Base-by-base conservation (phyloP, 2,888 invertebrate species). In the Periphyllus acericola region DNA sequence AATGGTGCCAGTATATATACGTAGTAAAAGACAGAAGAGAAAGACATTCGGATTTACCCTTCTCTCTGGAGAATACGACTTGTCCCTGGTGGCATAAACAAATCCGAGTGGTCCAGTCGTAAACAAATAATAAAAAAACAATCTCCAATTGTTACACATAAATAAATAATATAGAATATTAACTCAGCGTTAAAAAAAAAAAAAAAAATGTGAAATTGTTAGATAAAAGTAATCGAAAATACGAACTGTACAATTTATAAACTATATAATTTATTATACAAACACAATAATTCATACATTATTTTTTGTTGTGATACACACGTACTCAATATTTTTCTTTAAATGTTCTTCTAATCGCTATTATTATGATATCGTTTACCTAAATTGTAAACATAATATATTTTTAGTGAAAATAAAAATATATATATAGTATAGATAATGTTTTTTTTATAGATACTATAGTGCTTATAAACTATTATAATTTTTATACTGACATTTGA, bases 111-210 rank as follows among this genome's bases (percentile, higher is more conserved):
- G 72, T 60, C 60, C 76, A 66, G 84, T 76, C 84, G 60, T 84
- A 84, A 84, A 84, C 84, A 84, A 84, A 75, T 46, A 68, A 84
- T 76, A 84, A 84, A 84, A 83, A 75, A 84, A 76, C 84, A 84
- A 84, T 84, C 83, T 84, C 40, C 84, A 40, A 84, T 83, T 40
- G 74, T 60, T 32, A 29, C 32, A 11, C 19, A 83, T 75, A 14
- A 60, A 83, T 83, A 83, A 75, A 83, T 72, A 75, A 83, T 60
- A 40, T 40, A 25, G 6, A 83, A 75, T 60, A 75, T 84, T 76
- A 75, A 66, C 66, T 46, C 32, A 1, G 17, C 66, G 40, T 84
- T 76, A 34, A 76, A 60, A 76, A 32, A 83, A 36, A 36, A 36
- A 71, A 32, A 29, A 81, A 68, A 40, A 14, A n/a, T n/a, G n/a